phyloP scores from a whole-genome alignment of 2,113 vertebrate genomes.

The Tachysurus fulvidraco region DNA sequence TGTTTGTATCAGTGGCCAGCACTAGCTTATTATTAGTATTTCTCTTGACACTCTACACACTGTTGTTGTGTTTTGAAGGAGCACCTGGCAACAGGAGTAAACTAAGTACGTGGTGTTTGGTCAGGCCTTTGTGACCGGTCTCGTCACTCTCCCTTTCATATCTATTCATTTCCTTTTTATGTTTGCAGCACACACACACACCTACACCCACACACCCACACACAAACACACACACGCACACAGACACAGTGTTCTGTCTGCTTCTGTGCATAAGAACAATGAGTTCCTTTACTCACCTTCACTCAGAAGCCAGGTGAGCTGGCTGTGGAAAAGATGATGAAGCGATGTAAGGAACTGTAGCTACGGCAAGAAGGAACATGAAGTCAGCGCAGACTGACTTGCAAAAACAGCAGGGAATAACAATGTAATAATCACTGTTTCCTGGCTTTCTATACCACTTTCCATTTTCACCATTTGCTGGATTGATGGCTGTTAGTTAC shows the following conservation, averaged over 20 bases:
- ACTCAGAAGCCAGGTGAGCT: constrained; percentile 32
- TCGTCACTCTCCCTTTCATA: constrained; percentile 25
- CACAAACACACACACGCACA: background rate
- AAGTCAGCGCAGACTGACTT: constrained; percentile 9
- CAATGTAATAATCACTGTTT: constrained; percentile 8
- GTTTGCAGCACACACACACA: constrained; percentile 4
- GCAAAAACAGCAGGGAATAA: constrained; percentile 13
- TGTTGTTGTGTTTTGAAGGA: constrained; percentile 32
- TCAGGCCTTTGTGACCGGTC: constrained; percentile 8
- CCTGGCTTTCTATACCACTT: constrained; percentile 12
- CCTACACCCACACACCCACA: constrained; percentile 13
- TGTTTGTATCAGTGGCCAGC: constrained; percentile 5
- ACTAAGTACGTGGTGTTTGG: background rate
- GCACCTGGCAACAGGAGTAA: constrained; percentile 34
- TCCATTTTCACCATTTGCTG: constrained; percentile 16
- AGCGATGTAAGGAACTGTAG: background rate
- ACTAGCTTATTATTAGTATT: constrained; percentile 27
- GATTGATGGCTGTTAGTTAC: constrained; percentile 14
- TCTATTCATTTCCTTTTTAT: constrained; percentile 10
- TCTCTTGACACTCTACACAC: constrained; percentile 32
- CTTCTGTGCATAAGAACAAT: constrained; percentile 53
- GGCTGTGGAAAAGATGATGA: constrained; percentile 8
- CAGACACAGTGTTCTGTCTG: constrained; percentile 26
- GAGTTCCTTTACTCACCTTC: constrained; percentile 60
- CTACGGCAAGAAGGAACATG: constrained; percentile 22